These are phyloP conservation scores for Papilio dardanus DNA, from an alignment of 1,140 invertebrate species.

Conservation along the genomic window DNA sequence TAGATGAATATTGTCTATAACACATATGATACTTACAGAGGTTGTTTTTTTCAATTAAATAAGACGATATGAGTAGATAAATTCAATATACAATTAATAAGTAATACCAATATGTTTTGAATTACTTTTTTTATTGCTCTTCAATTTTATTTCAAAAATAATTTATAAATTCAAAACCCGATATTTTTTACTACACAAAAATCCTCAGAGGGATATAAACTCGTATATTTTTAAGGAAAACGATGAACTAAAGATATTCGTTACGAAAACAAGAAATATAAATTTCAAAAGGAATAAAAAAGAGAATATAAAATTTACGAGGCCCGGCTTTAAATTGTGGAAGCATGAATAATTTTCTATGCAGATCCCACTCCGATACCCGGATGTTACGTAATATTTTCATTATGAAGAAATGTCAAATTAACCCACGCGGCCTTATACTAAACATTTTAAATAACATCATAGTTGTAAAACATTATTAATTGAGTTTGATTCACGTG, in stretches of 20 bases:
- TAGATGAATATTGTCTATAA: no score
- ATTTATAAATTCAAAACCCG: not conserved
- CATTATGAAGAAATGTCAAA: conserved; percentile 11
- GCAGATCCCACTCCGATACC: conserved; percentile 25
- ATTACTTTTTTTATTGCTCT: no score
- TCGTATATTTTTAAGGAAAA: conserved; percentile 31
- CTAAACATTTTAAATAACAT: not conserved
- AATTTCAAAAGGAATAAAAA: conserved; percentile 37
- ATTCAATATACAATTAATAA: no score
- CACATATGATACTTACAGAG: no score
- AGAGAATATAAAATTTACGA: conserved; percentile 30
- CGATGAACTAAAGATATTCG: conserved; percentile 20
- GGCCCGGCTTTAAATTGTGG: conserved; percentile 30
- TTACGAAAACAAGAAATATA: conserved; percentile 31
- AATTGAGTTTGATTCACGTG: no score
- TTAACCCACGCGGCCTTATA: not conserved
- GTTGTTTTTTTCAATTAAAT: no score
- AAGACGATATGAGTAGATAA: no score
- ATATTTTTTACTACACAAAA: not conserved
- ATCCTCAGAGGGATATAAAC: not conserved
- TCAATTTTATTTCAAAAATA: no score
- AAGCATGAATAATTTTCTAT: conserved; percentile 36
- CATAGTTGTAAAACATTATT: not conserved
- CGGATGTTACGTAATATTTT: conserved; percentile 29
- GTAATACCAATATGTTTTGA: no score